Evolutionary conservation across 2,113 vertebrate genomes (phyloP).

Genomic region (Rutilus rutilus): DNA sequence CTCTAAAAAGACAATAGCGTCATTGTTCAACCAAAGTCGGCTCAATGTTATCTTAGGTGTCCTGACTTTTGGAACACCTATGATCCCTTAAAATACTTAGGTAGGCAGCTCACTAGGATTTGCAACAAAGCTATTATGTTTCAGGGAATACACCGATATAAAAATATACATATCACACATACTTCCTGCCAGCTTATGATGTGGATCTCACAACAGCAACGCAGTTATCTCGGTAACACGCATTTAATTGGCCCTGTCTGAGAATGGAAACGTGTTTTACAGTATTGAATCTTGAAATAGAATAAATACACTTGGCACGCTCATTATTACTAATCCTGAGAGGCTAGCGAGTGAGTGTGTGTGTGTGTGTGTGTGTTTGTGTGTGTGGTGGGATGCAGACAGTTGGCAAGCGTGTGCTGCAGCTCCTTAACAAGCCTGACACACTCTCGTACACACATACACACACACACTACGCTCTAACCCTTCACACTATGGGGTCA

Average conservation of each 20-base stretch:
- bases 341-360: conserved; percentile 29
- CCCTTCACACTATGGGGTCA: conserved; percentile 66
- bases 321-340: conserved; percentile 52
- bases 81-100: background rate
- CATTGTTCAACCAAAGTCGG: background rate
- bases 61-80: background rate
- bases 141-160: background rate
- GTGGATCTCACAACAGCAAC: conserved; percentile 23
- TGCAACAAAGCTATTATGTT: background rate
- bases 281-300: conserved; percentile 54
- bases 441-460: conserved; percentile 66
- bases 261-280: conserved; percentile 46
- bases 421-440: conserved; percentile 77
- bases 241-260: conserved; percentile 48
- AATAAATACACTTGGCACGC: conserved; percentile 50
- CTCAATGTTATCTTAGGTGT: background rate
- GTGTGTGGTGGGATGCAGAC: conserved; percentile 65
- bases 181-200: background rate
- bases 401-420: conserved; percentile 71
- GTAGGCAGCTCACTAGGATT: background rate
- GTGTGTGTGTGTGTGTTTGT: conserved; percentile 32
- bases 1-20: too few relatives aligned
- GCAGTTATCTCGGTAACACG: conserved; percentile 10
- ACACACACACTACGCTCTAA: conserved; percentile 63
- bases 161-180: conserved; percentile 19